A percentile compares a stretch with the other conserved stretches of the same genome.
Evolutionary conservation across 2,888 invertebrate species (phyloP).

Genomic region (Rambutsinella grinnellia): DNA sequence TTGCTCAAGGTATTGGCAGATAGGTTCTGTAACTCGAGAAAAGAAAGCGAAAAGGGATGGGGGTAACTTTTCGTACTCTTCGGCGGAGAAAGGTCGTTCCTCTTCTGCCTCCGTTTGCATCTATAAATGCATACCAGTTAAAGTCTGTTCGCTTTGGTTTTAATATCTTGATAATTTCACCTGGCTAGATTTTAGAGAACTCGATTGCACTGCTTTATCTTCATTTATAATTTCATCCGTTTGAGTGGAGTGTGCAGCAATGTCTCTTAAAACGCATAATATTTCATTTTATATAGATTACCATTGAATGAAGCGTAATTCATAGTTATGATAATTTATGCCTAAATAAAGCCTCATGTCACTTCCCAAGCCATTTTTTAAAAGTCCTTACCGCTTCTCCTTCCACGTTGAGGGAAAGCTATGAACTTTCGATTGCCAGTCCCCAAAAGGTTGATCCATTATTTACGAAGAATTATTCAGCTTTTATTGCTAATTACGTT

Average conservation of each 20-base stretch:
- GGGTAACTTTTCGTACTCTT: constrained; percentile 54
- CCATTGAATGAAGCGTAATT: neutral
- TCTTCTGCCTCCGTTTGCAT: constrained; percentile 32
- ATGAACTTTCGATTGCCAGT: constrained; percentile 21
- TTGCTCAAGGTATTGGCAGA: constrained; percentile 60
- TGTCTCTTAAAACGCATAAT: constrained; percentile 28
- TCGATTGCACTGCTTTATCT: constrained; percentile 43
- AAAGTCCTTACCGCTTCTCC: constrained; percentile 50
- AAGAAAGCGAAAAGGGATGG: constrained; percentile 65
- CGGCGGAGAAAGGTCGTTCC: constrained; percentile 25
- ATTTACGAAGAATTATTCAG: too few relatives aligned
- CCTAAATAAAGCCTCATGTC: neutral
- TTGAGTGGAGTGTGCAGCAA: constrained; percentile 27
- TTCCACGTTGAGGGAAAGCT: constrained; percentile 55
- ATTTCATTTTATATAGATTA: neutral
- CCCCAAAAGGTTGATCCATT: constrained; percentile 9
- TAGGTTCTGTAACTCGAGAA: constrained; percentile 59
- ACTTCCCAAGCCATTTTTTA: too few relatives aligned
- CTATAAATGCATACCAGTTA: neutral
- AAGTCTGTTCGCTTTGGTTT: neutral
- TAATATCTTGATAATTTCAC: constrained; percentile 3
- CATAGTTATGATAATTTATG: neutral
- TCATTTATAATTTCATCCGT: constrained; percentile 49
- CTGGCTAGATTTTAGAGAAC: constrained; percentile 26
- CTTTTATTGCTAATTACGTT: too few relatives aligned